Conservation (phyloP, 2,113 vertebrate genomes). For the Pluvianellus socialis region DNA sequence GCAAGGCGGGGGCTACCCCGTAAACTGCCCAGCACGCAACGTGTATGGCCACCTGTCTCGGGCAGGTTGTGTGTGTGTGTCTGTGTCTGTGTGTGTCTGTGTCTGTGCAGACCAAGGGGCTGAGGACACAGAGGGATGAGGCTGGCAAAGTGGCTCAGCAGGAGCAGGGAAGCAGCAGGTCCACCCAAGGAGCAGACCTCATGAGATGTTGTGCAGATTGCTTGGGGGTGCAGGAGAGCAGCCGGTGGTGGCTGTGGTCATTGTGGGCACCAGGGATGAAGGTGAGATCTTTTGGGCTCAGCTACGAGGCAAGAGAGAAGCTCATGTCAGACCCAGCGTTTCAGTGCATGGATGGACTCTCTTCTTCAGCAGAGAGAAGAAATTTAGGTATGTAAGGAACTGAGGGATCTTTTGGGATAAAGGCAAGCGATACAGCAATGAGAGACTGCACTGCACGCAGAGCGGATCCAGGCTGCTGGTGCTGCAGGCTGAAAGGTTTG, state of each 20-base stretch:
- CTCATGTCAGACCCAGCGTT: neutral
- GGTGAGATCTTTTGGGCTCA: neutral
- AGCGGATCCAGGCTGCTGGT: neutral
- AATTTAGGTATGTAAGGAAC: neutral
- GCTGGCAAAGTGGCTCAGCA: neutral
- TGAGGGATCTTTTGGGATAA: neutral
- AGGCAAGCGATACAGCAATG: neutral
- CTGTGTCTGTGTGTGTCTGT: no score
- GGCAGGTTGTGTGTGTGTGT: neutral
- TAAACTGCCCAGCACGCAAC: neutral
- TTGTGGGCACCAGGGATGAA: neutral
- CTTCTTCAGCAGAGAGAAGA: neutral
- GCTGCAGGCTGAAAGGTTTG: neutral
- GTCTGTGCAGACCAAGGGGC: no score
- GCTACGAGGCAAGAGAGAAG: neutral
- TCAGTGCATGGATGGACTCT: neutral
- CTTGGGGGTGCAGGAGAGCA: neutral
- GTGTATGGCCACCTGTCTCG: fast-evolving
- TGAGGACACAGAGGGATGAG: fast-evolving
- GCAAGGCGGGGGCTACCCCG: neutral
- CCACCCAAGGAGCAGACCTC: neutral
- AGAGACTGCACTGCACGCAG: fast-evolving
- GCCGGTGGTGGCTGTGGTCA: neutral
- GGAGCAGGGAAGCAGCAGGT: neutral
- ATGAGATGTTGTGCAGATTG: neutral